Base-by-base conservation (phyloP, 2,113 vertebrate species). In the Podilymbus podiceps region DNA sequence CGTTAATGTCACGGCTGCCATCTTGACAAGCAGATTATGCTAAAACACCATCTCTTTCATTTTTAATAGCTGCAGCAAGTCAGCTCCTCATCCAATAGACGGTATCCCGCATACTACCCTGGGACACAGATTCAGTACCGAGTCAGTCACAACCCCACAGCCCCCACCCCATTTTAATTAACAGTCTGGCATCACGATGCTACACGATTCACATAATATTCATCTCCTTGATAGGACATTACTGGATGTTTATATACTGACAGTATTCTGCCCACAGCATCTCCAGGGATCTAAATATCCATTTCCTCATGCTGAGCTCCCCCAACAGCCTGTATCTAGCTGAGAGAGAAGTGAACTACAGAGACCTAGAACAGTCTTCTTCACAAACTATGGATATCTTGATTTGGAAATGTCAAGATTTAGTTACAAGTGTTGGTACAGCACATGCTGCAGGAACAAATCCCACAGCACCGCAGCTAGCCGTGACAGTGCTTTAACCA, bases 71-170 rank as follows among this genome's bases (percentile, higher is more conserved):
- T 75, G 62, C 86, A 89, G 84, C 50, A 75, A 75, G 66, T 47
- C 73, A 62, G 62, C 50, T 95, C 73, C 68, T 60, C 77, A 72
- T n/a, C 85, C 92, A 92, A 83, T 91, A 97, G 95, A 91, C 71
- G 89, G 77, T 53, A 85, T 56, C 93, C 93, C 71, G 0, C 47
- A 63, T 31, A 85, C 77, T 66, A 31, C 35, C 69, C 92, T 14
- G 58, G 86, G 92, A 55, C 66, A 52, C 0, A 5, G 75, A 81
- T 85, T 62, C 69, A 21, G 25, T 11, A 62, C 49, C 59, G 84
- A 95, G 69, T 91, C 84, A 89, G 38, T 75, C 78, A 12, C 33
- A 44, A 18, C 76, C 85, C 75, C 7, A 1, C 68, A 82, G 73
- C 27, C 47, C 56, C 76, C 38, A 38, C 38, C 44, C 53, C 13